Conservation (phyloP, 2,797 vertebrate species). For the Picus viridis region DNA sequence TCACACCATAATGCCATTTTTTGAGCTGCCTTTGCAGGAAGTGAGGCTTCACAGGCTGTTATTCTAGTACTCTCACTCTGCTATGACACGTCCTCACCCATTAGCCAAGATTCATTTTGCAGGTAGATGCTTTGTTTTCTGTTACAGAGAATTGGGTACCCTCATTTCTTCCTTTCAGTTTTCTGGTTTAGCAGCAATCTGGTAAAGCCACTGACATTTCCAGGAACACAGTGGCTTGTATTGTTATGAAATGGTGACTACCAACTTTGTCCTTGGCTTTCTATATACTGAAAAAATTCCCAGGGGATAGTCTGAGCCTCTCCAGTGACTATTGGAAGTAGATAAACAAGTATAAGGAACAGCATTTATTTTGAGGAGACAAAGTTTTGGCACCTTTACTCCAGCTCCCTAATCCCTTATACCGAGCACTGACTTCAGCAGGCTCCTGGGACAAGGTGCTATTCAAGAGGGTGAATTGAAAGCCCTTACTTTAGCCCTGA, state of each 20-base stretch:
- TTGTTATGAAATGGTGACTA: neutral
- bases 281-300: neutral
- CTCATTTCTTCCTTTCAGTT: neutral
- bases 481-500: slow-evolving; percentile 18
- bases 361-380: slow-evolving; percentile 21
- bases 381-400: slow-evolving; percentile 17
- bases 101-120: neutral
- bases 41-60: neutral
- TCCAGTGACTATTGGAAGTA: neutral
- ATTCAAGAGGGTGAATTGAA: neutral
- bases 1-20: fast-evolving
- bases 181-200: neutral
- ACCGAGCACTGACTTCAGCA: neutral
- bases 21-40: slow-evolving; percentile 17
- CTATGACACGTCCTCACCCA: neutral
- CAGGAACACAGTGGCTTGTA: neutral
- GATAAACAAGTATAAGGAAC: slow-evolving; percentile 11
- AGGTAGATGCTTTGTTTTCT: neutral
- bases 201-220: neutral
- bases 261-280: neutral
- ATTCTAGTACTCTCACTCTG: neutral
- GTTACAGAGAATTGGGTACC: neutral
- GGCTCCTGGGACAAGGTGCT: slow-evolving; percentile 26
- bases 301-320: neutral
- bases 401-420: neutral